phyloP scores from a whole-genome alignment of 2,113 vertebrate genomes.

The Setophaga kirtlandii region DNA sequence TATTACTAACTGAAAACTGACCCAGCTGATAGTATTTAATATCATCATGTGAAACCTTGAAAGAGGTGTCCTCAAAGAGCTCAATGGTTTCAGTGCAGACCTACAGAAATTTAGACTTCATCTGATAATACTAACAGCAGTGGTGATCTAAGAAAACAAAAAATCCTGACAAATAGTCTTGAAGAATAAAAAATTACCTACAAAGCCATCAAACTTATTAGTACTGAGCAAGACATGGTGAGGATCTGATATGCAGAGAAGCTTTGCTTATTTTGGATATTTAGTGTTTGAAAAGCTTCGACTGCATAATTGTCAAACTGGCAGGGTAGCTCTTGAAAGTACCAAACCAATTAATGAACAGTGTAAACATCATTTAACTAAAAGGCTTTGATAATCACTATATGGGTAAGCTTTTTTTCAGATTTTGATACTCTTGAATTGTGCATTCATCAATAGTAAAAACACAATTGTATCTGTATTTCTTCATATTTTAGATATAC shows the following conservation, averaged over 20 bases:
- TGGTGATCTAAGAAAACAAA: neutral
- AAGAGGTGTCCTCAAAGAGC: neutral
- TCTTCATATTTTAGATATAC: neutral
- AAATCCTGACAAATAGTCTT: neutral
- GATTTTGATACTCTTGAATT: neutral
- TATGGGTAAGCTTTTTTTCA: neutral
- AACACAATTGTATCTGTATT: neutral
- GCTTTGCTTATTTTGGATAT: neutral
- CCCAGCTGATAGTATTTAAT: neutral
- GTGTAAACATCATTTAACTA: constrained; percentile 3
- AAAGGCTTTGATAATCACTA: neutral
- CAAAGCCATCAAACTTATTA: neutral
- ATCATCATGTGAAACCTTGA: neutral
- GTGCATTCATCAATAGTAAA: neutral
- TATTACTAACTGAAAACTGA: neutral
- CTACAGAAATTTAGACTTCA: neutral
- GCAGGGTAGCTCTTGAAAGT: neutral
- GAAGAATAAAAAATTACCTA: neutral
- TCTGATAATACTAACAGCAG: neutral
- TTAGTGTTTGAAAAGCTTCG: neutral
- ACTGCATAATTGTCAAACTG: neutral
- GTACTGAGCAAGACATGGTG: neutral
- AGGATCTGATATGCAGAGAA: neutral
- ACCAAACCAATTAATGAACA: constrained; percentile 25
- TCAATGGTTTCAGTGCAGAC: neutral